Conservation (phyloP, 2,888 invertebrate species). For the Ormyrus pomaceus region DNA sequence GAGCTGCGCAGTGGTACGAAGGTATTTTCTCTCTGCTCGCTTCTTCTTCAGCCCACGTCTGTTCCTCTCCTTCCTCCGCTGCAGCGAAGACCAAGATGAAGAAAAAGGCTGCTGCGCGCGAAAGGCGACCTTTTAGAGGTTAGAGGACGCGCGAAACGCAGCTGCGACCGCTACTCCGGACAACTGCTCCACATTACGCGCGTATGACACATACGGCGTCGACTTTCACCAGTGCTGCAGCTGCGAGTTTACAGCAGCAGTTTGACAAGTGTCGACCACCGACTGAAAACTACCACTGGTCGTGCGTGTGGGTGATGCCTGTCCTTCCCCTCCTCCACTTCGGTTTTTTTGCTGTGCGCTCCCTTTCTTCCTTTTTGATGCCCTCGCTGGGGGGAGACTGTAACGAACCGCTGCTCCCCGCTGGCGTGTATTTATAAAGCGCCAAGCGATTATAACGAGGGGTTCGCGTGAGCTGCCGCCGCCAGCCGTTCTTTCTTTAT, state of each 20-base stretch:
- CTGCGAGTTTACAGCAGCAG: conserved; percentile 1
- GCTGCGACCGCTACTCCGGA: conserved; percentile 12
- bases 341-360: background rate
- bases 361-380: too few species aligned
- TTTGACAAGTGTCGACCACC: conserved; percentile 28
- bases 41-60: background rate
- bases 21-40: conserved; percentile 26
- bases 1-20: background rate
- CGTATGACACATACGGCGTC: background rate
- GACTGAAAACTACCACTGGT: background rate
- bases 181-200: background rate
- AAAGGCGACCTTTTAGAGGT: conserved; percentile 37
- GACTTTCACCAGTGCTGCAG: conserved; percentile 13
- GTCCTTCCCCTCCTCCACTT: background rate
- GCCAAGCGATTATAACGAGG: background rate
- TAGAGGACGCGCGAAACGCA: conserved; percentile 35
- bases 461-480: background rate
- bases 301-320: background rate
- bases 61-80: background rate
- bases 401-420: background rate
- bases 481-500: too few species aligned
- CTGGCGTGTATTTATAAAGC: conserved; percentile 8
- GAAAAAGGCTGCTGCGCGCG: background rate
- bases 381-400: too few species aligned
- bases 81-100: background rate